Evolutionary conservation across 2,888 invertebrate species (phyloP), one percentile per base, ranked within the genome.

Genomic region (Drosophila demipolita): DNA sequence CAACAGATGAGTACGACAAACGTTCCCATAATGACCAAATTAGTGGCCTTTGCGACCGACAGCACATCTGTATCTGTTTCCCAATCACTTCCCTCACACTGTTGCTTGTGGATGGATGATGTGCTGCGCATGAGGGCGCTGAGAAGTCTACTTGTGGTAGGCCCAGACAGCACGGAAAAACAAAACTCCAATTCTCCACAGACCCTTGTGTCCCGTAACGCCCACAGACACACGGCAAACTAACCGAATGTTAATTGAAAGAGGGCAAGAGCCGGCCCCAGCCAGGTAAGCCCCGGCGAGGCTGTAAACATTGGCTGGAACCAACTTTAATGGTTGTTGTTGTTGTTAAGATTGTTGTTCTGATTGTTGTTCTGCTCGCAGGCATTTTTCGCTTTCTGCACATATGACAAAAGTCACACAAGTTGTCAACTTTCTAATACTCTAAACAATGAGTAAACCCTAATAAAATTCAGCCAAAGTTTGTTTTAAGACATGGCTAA

Each of bases 11-110:
- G 60, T 42, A 45, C 68, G 59, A 70, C 73, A 78, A 66, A 59
- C 52, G 68, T 67, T 70, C 60, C 69, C 78, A 66, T 83, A 86
- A 88, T 86, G 83, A 71, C 73, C 86, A 83, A 83, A 86, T 88
- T 88, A 83, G 88, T 83, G 83, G 80, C 67, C 59, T 64, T 71
- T 78, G 69, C 60, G 49, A 66, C 79, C 69, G 49, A 55, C 57
- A 63, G 69, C 74, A 29, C 40, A 45, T 42, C 42, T 58, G 40
- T 55, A 59, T 32, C 45, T 59, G 33, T 59, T 20, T 48, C 17
- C 17, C 33, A 8, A 26, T 23, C 17, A 33, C 54, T 42, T 20
- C 8, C 11, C 57, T 29, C 32, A 38, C 53, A n/a, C 49, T 49
- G 26, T 26, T 48, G 48, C 17, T 48, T 48, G 29, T 50, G 36